Conservation (phyloP, 2,113 vertebrate genomes). For the Dasypus novemcinctus region DNA sequence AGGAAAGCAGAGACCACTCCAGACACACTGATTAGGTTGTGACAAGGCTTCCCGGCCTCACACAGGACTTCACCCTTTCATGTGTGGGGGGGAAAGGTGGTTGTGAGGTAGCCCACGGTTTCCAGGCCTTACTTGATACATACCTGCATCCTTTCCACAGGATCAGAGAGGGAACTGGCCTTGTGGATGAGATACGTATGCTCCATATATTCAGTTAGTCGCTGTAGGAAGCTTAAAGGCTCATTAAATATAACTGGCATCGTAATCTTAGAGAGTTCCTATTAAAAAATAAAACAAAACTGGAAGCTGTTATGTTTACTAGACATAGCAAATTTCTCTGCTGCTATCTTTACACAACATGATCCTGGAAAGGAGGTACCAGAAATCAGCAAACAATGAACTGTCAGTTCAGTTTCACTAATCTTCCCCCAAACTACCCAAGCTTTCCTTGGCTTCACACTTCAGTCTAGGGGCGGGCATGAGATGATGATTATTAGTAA, state of each 20-base stretch:
- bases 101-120: background rate
- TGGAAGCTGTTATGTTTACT: background rate
- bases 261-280: constrained; percentile 99
- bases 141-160: constrained; percentile 96
- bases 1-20: background rate
- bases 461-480: background rate
- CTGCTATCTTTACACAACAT: background rate
- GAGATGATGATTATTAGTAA: background rate
- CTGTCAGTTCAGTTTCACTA: background rate
- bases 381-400: background rate
- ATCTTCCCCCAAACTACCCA: background rate
- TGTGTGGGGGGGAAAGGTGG: fast-evolving
- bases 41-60: background rate
- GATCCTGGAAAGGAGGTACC: background rate
- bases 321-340: background rate
- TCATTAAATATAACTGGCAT: constrained; percentile 99
- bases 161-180: constrained; percentile 90
- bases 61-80: background rate
- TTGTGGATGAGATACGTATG: constrained; percentile 98
- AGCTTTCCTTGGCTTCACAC: background rate
- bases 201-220: constrained; percentile 97
- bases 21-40: background rate
- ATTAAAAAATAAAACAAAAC: constrained; percentile 39
- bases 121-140: background rate
- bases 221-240: constrained; percentile 97